Conservation (phyloP, 1,140 invertebrate species). For the Nomia melanderi region DNA sequence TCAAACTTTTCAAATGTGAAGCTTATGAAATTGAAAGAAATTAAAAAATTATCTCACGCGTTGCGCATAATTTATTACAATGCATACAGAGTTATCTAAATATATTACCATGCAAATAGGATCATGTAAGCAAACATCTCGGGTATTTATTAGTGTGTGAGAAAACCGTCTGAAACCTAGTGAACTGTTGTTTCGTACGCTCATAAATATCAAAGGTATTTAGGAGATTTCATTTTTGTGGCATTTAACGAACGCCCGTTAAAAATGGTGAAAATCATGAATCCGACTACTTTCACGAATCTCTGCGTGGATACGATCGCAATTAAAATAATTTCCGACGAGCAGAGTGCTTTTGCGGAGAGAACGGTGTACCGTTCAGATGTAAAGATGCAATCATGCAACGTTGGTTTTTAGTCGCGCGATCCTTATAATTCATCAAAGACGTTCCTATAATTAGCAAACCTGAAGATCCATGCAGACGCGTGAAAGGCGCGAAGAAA, state of each 20-base stretch:
- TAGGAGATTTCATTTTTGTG: too few relatives aligned
- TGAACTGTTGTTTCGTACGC: too few relatives aligned
- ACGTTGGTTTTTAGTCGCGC: not conserved
- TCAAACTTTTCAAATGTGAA: too few relatives aligned
- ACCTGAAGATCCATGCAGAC: conserved; percentile 5
- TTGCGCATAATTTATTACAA: too few relatives aligned
- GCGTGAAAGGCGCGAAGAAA: conserved; percentile 31
- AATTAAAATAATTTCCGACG: conserved; percentile 23
- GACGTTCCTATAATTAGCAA: conserved; percentile 30
- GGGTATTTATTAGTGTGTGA: too few relatives aligned
- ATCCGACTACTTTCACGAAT: conserved; percentile 10
- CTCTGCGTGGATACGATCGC: not conserved
- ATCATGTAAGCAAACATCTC: too few relatives aligned
- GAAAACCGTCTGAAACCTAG: too few relatives aligned
- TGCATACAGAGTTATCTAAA: too few relatives aligned
- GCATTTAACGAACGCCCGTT: not conserved
- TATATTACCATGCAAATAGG: too few relatives aligned
- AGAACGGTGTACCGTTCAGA: not conserved
- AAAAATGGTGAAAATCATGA: not conserved
- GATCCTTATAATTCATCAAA: conserved; percentile 19
- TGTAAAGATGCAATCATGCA: not conserved
- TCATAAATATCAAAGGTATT: too few relatives aligned
- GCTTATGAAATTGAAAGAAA: too few relatives aligned
- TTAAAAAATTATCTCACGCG: too few relatives aligned
- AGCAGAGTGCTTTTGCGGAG: not conserved